Evolutionary conservation across 2,888 invertebrate species (phyloP).

Genomic region (Glaucopsyche alexis): DNA sequence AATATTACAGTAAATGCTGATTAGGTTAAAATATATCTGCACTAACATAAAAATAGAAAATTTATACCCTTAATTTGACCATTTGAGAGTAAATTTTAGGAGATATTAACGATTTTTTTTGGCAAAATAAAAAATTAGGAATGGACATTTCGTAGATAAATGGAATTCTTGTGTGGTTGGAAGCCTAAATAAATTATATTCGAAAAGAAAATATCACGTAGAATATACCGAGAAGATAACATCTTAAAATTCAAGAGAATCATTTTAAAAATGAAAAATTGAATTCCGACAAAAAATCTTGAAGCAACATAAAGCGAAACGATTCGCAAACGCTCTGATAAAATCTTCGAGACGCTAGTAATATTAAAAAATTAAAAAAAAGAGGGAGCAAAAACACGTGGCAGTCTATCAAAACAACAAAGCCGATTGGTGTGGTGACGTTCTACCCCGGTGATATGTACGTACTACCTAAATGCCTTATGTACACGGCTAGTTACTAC

Average conservation of each 20-base stretch:
- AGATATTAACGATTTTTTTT: not conserved
- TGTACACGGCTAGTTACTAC: constrained; percentile 80
- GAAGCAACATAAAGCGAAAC: constrained; percentile 18
- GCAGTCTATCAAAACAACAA: constrained; percentile 79
- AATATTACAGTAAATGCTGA: too few relatives aligned
- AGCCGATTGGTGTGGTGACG: constrained; percentile 79
- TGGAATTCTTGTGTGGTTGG: not conserved
- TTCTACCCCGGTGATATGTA: constrained; percentile 80
- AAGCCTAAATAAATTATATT: not conserved
- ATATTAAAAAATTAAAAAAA: constrained; percentile 52
- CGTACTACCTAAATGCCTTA: constrained; percentile 81
- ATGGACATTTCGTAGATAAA: not conserved
- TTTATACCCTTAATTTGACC: not conserved
- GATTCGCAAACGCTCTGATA: constrained; percentile 34
- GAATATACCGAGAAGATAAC: not conserved
- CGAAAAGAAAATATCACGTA: not conserved
- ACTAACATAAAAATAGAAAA: not conserved
- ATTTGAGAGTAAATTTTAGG: not conserved
- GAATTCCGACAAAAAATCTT: not conserved
- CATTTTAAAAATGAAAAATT: not conserved
- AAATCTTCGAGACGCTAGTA: constrained; percentile 32
- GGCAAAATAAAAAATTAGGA: not conserved
- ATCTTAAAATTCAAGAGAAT: not conserved
- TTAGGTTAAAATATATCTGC: too few relatives aligned
- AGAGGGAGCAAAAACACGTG: constrained; percentile 72